Percentiles rank a stretch among this genome's conserved stretches.
Evolutionary conservation across 2,888 invertebrate species (phyloP).

Genomic region (Argynnis bischoffii): DNA sequence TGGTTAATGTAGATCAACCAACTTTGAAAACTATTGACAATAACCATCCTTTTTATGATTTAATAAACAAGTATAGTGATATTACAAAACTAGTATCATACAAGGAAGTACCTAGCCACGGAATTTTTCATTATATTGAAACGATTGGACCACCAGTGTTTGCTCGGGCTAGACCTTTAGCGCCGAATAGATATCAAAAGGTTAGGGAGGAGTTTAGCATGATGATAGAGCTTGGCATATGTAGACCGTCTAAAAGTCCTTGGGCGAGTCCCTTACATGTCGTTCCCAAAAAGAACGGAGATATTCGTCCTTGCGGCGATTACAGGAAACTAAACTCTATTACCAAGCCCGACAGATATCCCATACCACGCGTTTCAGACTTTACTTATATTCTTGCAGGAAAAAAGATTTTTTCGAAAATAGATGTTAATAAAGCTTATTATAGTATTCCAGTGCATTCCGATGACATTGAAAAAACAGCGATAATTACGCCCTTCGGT

Average conservation of each 20-base stretch:
- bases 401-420: conserved; percentile 31
- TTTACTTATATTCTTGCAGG: neutral
- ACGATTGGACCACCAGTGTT: too few relatives aligned
- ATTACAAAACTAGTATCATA: too few relatives aligned
- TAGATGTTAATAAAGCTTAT: conserved; percentile 33
- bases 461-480: conserved; percentile 27
- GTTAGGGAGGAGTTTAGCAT: conserved; percentile 19
- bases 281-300: conserved; percentile 21
- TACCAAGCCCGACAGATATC: conserved; percentile 2
- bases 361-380: neutral
- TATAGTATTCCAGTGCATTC: conserved; percentile 21
- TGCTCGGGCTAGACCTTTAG: too few relatives aligned
- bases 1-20: too few relatives aligned
- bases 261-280: conserved; percentile 25
- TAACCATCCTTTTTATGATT: too few relatives aligned
- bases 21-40: neutral
- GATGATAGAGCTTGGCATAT: conserved; percentile 24
- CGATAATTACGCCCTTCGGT: conserved; percentile 23
- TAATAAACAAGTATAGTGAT: too few relatives aligned
- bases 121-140: too few relatives aligned
- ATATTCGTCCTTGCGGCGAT: conserved; percentile 13
- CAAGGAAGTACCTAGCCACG: too few relatives aligned
- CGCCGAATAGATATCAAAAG: neutral
- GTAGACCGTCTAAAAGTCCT: conserved; percentile 17
- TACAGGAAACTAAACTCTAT: conserved; percentile 5